Evolutionary conservation across 2,113 vertebrate species (phyloP), one percentile per base, ranked within the genome.

Genomic region (Leptosomus discolor): DNA sequence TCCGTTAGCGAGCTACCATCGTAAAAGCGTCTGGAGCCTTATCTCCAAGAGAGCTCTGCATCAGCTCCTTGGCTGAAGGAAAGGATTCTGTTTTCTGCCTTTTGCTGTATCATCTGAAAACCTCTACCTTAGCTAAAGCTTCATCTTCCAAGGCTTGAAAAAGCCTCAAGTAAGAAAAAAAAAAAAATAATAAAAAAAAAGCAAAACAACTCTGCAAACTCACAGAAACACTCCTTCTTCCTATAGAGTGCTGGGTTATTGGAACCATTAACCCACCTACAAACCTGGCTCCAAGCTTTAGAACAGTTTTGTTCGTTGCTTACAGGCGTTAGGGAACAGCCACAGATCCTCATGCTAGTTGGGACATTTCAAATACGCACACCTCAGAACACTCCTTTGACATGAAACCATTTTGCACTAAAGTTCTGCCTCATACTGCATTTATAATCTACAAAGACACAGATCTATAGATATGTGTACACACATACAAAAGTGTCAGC

Each of bases 301-400:
- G 71, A 90, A 37, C 20, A 27, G 23, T 20, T n/a, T 11, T 2
- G 1, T 24, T n/a, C 14, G 30, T n/a, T 30, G 4, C 30, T 48
- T 46, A 71, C 13, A 39, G 5, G 8, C 27, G n/a, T 60, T 41
- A 70, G n/a, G 17, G 26, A 71, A 76, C 5, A 60, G 15, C 6
- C 17, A 43, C 17, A 43, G 1, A 3, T 24, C 14, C 30, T 70
- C 17, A 21, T 14, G 20, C 8, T 43, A 58, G 9, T 46, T 30
- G 7, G 27, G 29, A n/a, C 4, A 24, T 45, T 56, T 45, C 24
- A 48, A 5, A 30, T 27, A 60, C 0, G 0, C 15, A 56, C 9
- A 43, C 10, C 20, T 81, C 32, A n/a, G 37, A 81, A 67, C 1
- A 34, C 5, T 11, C 4, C 27, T 50, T 34, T 24, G 14, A 81